These are phyloP conservation scores for Leucophenga maculata DNA, from an alignment of 2,888 invertebrate species.

Conservation along the genomic window DNA sequence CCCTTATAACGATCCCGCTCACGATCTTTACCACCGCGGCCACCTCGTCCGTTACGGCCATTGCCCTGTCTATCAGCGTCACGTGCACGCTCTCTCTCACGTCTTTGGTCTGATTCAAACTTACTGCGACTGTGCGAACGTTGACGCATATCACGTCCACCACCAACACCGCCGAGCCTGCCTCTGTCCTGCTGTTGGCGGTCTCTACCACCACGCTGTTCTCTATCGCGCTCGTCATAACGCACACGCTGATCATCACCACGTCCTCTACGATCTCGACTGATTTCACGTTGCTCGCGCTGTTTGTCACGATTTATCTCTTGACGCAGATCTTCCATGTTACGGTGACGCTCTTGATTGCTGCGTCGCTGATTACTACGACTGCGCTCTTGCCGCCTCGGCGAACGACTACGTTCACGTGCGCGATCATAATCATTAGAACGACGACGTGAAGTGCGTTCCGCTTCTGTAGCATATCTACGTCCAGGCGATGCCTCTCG, in stretches of 20 bases:
- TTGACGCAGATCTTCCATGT: slow-evolving; percentile 71
- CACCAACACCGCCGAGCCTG: slow-evolving; percentile 9
- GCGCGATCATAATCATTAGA: slow-evolving; percentile 26
- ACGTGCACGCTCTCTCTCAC: slow-evolving; percentile 69
- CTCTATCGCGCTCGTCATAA: slow-evolving; percentile 58
- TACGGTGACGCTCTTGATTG: slow-evolving; percentile 67
- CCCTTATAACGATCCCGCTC: slow-evolving; percentile 78
- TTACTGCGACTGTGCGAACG: slow-evolving; percentile 71
- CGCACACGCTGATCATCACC: slow-evolving; percentile 53
- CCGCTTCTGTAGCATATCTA: slow-evolving; percentile 30
- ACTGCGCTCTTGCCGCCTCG: slow-evolving; percentile 46
- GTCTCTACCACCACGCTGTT: slow-evolving; percentile 58
- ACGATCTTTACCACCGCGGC: slow-evolving; percentile 67
- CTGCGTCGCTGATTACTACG: slow-evolving; percentile 71
- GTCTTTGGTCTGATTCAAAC: slow-evolving; percentile 69
- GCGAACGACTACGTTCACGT: slow-evolving; percentile 46
- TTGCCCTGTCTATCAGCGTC: slow-evolving; percentile 69
- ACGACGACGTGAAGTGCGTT: slow-evolving; percentile 36
- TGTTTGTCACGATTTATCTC: slow-evolving; percentile 73
- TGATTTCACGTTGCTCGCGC: slow-evolving; percentile 72
- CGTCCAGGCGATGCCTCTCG: slow-evolving; percentile 15
- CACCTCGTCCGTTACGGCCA: slow-evolving; percentile 50
- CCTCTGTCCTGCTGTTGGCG: background rate
- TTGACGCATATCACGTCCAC: slow-evolving; percentile 65
- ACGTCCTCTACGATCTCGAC: slow-evolving; percentile 70